phyloP scores from a whole-genome alignment of 2,113 vertebrate genomes.

The Trochalopteron elliotii region DNA sequence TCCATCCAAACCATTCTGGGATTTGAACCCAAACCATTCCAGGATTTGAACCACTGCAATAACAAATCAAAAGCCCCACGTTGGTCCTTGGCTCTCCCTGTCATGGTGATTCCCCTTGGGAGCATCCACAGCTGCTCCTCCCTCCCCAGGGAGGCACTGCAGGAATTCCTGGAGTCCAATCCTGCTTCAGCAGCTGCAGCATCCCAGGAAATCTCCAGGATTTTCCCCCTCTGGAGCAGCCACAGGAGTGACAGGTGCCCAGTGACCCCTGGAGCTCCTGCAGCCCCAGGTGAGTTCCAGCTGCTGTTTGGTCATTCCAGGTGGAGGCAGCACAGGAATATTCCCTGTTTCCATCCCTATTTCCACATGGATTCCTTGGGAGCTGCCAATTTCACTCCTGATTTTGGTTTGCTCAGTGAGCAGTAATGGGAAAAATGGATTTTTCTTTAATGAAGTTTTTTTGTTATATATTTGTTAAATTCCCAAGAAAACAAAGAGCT shows the following conservation, averaged over 20 bases:
- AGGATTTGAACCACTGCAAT: not conserved
- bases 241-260: not conserved
- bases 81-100: not conserved
- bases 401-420: not conserved
- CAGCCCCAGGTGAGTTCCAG: not conserved
- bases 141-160: not conserved
- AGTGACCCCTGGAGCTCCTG: not conserved
- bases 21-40: not conserved
- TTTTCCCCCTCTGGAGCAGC: not conserved
- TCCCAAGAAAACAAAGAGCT: not conserved
- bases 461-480: not conserved
- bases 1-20: too few relatives aligned
- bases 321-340: not conserved
- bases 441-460: not conserved
- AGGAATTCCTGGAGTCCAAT: not conserved
- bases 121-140: not conserved
- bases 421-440: not conserved
- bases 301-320: not conserved
- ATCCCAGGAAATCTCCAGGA: not conserved
- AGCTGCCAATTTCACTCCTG: not conserved
- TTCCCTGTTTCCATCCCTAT: not conserved
- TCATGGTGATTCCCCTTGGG: too few relatives aligned
- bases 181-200: not conserved
- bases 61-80: rapidly evolving
- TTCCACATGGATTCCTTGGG: not conserved